Base-by-base conservation (phyloP, 1,140 invertebrate species). In the Ceratina japonica region DNA sequence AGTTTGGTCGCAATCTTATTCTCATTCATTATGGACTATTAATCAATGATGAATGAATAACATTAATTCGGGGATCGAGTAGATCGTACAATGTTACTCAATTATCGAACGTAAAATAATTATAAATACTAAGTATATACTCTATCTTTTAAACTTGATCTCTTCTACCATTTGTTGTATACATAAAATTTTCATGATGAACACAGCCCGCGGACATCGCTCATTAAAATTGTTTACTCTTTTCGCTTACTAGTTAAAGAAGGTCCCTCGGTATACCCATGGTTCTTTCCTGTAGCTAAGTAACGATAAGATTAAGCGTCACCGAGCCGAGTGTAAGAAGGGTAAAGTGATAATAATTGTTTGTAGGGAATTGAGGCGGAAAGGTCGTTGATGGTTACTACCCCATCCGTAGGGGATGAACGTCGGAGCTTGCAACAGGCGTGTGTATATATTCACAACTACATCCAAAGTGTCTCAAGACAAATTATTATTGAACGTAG, bases 261-360 rank as follows among this genome's bases (percentile, higher is more conserved):
- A 7, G 37, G 37, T 10, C 37, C 37, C 5, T 44, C 37, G 5
- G 37, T 44, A 10, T 44, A 44, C 37, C 37, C 37, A 44, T 44
- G 37, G 37, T 65, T 69, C 69, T 49, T 61, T 63, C 44, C 31
- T 16, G 18, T 68, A 22, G 59, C 68, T 82, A 80, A 89, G 87
- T 87, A 86, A 81, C 80, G 68, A 70, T 64, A 87, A 84, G 86
- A 88, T 89, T 88, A 88, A 88, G 86, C 85, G 87, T 88, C 87
- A 87, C 78, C 66, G 79, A 37, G 75, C 71, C 37, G 82, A 86
- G 84, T 63, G 73, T 75, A 84, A 80, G 63, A 85, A 88, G 85
- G 86, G 86, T 85, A 87, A 87, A 89, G 86, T 86, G 86, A 88
- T 88, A 87, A 89, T 89, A 89, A 88, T 87, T 86, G 86, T 84